Evolutionary conservation across 2,797 vertebrate species (phyloP).

Genomic region (Eutrigla gurnardus): DNA sequence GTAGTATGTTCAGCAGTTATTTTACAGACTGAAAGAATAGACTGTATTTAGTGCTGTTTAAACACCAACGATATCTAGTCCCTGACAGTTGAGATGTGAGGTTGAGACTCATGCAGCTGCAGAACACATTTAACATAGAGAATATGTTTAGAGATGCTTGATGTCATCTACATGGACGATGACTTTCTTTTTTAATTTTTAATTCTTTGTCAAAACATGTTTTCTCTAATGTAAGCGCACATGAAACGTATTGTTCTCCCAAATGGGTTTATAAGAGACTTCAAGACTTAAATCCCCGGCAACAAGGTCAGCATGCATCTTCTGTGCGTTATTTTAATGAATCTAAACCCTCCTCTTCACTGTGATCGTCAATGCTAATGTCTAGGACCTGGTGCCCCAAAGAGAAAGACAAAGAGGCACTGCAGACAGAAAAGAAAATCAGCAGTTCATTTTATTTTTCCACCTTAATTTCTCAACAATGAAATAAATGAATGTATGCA

Average conservation of each 20-base stretch:
- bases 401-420: constrained; percentile 1
- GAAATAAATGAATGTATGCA: constrained; percentile 18
- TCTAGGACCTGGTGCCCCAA: constrained; percentile 7
- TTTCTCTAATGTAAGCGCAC: background rate
- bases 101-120: background rate
- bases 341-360: constrained; percentile 24
- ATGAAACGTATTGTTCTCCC: constrained; percentile 4
- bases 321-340: constrained; percentile 40
- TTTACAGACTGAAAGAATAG: constrained; percentile 3
- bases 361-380: constrained; percentile 35
- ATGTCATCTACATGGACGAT: background rate
- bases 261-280: background rate
- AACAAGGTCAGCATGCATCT: constrained; percentile 54
- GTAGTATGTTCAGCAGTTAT: constrained; percentile 12
- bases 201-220: constrained; percentile 1
- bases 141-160: background rate
- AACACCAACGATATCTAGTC: constrained; percentile 4
- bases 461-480: background rate
- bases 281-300: constrained; percentile 14
- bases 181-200: constrained; percentile 1
- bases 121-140: constrained; percentile 19
- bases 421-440: background rate
- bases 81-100: background rate
- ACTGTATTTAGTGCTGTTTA: constrained; percentile 4
- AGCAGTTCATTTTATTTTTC: background rate